phyloP scores from a whole-genome alignment of 1,140 invertebrate species.

The Streblospio benedicti region DNA sequence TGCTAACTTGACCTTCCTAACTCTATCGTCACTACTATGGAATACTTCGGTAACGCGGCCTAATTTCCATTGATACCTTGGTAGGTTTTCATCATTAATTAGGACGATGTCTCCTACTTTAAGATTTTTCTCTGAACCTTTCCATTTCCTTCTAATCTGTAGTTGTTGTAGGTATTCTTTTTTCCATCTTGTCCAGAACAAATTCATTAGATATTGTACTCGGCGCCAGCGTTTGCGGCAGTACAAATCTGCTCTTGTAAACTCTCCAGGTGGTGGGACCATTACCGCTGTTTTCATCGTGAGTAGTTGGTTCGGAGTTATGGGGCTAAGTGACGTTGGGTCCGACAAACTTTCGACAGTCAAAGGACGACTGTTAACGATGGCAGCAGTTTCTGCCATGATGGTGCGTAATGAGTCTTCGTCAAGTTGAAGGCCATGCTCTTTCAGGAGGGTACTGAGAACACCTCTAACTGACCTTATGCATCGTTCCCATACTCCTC shows the following conservation, averaged over 20 bases:
- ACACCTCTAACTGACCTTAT: background rate
- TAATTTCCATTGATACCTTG: too few relatives aligned
- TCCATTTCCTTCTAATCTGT: too few relatives aligned
- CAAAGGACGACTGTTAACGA: slow-evolving; percentile 7
- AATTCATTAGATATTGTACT: background rate
- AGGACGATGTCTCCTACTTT: too few relatives aligned
- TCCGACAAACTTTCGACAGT: slow-evolving; percentile 1
- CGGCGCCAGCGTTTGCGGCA: background rate
- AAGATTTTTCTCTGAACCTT: too few relatives aligned
- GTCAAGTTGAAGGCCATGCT: too few relatives aligned
- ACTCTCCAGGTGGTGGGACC: slow-evolving; percentile 1
- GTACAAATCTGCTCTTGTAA: background rate
- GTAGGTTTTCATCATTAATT: too few relatives aligned
- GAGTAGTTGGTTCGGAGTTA: slow-evolving; percentile 14
- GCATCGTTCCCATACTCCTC: background rate
- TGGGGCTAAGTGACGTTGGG: background rate
- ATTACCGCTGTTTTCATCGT: background rate
- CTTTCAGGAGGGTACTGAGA: background rate
- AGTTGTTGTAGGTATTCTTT: slow-evolving; percentile 8
- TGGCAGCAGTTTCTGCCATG: slow-evolving; percentile 1
- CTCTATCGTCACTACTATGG: too few relatives aligned
- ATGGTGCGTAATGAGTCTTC: background rate
- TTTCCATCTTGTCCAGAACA: slow-evolving; percentile 6
- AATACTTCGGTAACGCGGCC: too few relatives aligned
- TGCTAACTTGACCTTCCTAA: too few relatives aligned